A percentile compares a stretch with the other conserved stretches of the same genome.
Conservation (phyloP, 1,140 invertebrate species). For the Pseudomyrmex dendroicus region DNA sequence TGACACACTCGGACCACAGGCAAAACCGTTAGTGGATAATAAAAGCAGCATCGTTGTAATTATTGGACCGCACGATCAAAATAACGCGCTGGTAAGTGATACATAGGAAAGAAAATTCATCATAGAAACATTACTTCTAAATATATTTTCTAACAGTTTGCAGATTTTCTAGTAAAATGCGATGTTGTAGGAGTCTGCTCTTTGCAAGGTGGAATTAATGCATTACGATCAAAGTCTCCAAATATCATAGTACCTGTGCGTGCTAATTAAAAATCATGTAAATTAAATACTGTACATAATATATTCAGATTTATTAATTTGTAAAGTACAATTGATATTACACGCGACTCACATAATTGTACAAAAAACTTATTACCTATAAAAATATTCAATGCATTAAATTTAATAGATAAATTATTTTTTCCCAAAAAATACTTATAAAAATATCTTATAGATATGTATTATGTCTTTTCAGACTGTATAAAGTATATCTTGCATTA, state of each 20-base stretch:
- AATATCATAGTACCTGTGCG: conserved; percentile 84
- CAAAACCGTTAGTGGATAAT: conserved; percentile 86
- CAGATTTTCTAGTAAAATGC: conserved; percentile 89
- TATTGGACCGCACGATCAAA: conserved; percentile 91
- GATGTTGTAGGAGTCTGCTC: conserved; percentile 89
- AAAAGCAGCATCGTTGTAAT: conserved; percentile 91
- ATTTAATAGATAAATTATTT: conserved; percentile 14
- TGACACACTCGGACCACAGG: conserved; percentile 88
- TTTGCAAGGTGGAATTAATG: conserved; percentile 90
- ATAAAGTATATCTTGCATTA: background rate
- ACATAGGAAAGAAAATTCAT: background rate
- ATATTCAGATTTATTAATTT: conserved; percentile 37
- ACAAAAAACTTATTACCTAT: conserved; percentile 26
- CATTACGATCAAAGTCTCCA: conserved; percentile 87
- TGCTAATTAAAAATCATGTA: conserved; percentile 64
- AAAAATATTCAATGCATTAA: conserved; percentile 39
- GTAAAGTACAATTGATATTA: conserved; percentile 39
- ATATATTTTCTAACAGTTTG: conserved; percentile 87
- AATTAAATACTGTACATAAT: conserved; percentile 8
- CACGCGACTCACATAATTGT: conserved; percentile 9
- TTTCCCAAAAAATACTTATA: conserved; percentile 13
- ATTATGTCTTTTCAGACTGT: background rate
- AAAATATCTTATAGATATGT: background rate
- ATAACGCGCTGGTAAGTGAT: conserved; percentile 89
- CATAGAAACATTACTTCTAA: background rate